A percentile compares a stretch with the other conserved stretches of the same genome.
Conservation (phyloP, 1,140 invertebrate species). For the Philotrypesis tridentata region DNA sequence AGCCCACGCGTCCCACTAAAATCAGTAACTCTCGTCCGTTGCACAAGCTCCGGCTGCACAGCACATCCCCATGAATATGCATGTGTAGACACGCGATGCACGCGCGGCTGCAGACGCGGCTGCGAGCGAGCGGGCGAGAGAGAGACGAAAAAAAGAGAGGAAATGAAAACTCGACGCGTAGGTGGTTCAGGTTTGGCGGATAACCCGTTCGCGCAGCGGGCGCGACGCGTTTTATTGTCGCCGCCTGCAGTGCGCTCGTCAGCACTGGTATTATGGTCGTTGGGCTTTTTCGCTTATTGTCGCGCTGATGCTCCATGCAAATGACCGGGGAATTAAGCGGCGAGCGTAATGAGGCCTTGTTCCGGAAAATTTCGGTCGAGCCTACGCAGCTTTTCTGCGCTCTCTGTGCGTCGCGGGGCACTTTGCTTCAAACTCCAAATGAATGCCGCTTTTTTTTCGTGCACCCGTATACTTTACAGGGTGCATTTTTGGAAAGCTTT, state of each 20-base stretch:
- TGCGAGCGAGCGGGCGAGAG: neutral
- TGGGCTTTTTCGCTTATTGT: neutral
- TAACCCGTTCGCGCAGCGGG: neutral
- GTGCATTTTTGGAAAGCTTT: no score
- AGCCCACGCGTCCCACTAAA: neutral
- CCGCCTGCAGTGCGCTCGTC: neutral
- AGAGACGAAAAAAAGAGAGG: neutral
- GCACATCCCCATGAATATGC: neutral
- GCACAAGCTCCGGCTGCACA: neutral
- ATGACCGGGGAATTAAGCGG: neutral
- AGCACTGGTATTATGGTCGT: neutral
- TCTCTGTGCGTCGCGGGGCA: no score
- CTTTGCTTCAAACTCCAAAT: no score
- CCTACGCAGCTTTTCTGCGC: no score
- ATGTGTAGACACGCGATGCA: neutral
- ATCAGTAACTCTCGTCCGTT: neutral
- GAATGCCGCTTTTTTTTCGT: no score
- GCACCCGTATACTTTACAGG: no score
- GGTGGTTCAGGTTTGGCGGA: neutral
- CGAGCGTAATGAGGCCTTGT: neutral
- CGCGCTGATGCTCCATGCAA: neutral
- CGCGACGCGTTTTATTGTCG: neutral
- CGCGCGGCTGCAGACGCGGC: neutral
- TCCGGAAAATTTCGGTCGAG: neutral
- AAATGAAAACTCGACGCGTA: neutral